Percentiles rank a stretch among this genome's conserved stretches.
These are phyloP conservation scores for Halocynthia aurantium DNA, from an alignment of 23 tunicate genomes.

Conservation along the genomic window DNA sequence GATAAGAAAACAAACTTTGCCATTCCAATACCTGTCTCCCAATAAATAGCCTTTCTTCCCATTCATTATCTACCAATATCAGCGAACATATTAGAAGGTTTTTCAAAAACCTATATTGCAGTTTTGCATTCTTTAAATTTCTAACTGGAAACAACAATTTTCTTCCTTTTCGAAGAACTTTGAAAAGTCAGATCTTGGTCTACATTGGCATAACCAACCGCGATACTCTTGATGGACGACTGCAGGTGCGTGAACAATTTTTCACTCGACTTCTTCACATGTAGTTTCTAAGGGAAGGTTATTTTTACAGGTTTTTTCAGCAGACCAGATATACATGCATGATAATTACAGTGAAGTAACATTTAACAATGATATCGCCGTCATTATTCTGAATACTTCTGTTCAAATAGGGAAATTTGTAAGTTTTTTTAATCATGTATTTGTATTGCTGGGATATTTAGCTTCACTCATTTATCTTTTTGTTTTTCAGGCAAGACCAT, in stretches of 20 bases:
- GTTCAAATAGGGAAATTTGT: slow-evolving; percentile 53
- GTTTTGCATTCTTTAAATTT: too few species aligned
- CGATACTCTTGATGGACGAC: background rate
- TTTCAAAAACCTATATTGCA: too few species aligned
- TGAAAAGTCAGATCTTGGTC: background rate
- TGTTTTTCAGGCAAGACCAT: slow-evolving; percentile 48
- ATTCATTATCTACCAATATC: too few species aligned
- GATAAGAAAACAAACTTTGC: too few species aligned
- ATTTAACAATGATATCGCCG: slow-evolving; percentile 45
- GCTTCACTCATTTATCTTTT: background rate
- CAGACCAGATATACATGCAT: background rate
- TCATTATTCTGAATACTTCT: slow-evolving; percentile 35
- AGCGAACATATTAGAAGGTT: too few species aligned
- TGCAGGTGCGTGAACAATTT: background rate
- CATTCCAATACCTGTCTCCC: too few species aligned
- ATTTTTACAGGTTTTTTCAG: background rate
- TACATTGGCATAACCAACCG: slow-evolving; percentile 19
- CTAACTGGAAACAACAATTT: too few species aligned
- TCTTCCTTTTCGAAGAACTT: background rate
- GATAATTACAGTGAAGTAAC: background rate
- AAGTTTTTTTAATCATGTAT: background rate
- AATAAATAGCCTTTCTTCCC: too few species aligned
- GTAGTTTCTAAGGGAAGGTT: slow-evolving; percentile 9
- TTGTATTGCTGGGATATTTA: background rate
- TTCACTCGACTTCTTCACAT: slow-evolving; percentile 1